Conservation (phyloP, 1,140 invertebrate genomes). For the Drosophila mauritiana region DNA sequence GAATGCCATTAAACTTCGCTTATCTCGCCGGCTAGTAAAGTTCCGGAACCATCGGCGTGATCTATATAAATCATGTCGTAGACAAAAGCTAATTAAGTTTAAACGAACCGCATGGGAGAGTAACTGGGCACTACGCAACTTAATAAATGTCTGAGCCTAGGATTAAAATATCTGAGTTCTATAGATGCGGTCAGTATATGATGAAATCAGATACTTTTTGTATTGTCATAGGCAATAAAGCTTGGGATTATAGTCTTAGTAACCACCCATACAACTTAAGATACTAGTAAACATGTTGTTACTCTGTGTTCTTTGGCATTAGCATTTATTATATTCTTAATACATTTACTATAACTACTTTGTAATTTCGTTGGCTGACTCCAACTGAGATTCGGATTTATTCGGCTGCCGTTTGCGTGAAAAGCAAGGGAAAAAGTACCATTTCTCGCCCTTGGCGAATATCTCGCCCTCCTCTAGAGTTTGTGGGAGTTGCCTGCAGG, state of each 20-base stretch:
- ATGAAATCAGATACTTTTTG: slow-evolving; percentile 7
- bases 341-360: slow-evolving; percentile 20
- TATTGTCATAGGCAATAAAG: background rate
- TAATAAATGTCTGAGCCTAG: slow-evolving; percentile 12
- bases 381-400: slow-evolving; percentile 25
- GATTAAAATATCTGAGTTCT: slow-evolving; percentile 1
- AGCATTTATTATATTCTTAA: slow-evolving; percentile 20
- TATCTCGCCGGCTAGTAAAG: slow-evolving; percentile 24
- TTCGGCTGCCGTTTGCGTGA: slow-evolving; percentile 8
- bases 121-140: background rate
- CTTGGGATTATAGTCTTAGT: background rate
- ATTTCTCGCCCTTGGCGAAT: slow-evolving; percentile 86
- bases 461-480: slow-evolving; percentile 86
- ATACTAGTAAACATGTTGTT: slow-evolving; percentile 1
- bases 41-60: slow-evolving; percentile 50
- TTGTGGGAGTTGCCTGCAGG: slow-evolving; percentile 85
- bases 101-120: slow-evolving; percentile 2
- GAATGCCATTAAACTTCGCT: background rate
- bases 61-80: slow-evolving; percentile 18
- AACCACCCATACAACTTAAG: background rate
- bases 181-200: background rate
- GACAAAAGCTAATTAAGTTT: background rate
- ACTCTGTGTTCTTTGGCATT: slow-evolving; percentile 1
- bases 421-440: slow-evolving; percentile 73
- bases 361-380: slow-evolving; percentile 22